A percentile compares a stretch with the other conserved stretches of the same genome.
phyloP scores from a whole-genome alignment of 2,797 vertebrate species.

The Acropternis orthonyx region DNA sequence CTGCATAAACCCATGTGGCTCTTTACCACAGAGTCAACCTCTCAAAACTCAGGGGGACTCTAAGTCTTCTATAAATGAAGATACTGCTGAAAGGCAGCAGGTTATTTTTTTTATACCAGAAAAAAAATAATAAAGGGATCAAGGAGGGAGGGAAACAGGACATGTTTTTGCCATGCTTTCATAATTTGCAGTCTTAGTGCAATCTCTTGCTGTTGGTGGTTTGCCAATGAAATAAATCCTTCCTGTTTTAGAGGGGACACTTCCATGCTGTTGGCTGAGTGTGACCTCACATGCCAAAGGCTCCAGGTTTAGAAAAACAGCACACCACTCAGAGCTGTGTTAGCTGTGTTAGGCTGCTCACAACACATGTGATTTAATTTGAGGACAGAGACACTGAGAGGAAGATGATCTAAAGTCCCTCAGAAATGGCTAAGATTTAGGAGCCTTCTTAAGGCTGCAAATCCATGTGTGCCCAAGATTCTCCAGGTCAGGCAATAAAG shows the following conservation, averaged over 20 bases:
- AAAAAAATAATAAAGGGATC: neutral
- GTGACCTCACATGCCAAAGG: neutral
- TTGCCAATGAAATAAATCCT: neutral
- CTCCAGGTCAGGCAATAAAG: neutral
- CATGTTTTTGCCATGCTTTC: neutral
- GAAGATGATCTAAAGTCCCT: neutral
- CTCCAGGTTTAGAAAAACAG: neutral
- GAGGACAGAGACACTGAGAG: neutral
- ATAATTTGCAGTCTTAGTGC: neutral
- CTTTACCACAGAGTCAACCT: neutral
- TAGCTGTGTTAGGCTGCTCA: neutral
- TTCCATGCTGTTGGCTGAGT: neutral
- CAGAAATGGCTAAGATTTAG: neutral
- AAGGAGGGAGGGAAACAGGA: neutral
- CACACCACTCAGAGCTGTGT: neutral
- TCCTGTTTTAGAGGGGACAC: neutral
- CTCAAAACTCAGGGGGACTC: neutral
- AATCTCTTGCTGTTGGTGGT: neutral
- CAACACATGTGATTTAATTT: rapidly evolving
- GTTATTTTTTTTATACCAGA: neutral
- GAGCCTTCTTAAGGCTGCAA: neutral
- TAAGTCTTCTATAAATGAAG: neutral
- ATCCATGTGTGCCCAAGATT: neutral
- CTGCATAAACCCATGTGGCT: neutral
- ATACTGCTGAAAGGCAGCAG: neutral